Evolutionary conservation across 2,113 vertebrate genomes (phyloP).

Genomic region (Callopanchax toddi): DNA sequence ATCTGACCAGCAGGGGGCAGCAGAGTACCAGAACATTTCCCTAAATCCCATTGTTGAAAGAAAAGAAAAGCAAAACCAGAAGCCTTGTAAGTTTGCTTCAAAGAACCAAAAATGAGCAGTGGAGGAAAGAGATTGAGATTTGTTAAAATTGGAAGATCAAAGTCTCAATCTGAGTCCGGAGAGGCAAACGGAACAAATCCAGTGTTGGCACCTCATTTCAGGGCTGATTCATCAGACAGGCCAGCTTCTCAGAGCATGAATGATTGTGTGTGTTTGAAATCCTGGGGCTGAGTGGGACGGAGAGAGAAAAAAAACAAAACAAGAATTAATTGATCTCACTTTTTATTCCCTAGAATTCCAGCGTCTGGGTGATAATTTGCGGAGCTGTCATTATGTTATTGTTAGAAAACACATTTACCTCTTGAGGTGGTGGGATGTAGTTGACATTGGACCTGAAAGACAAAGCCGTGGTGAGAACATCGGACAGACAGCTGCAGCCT

Average conservation of each 20-base stretch:
- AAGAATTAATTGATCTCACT: neutral
- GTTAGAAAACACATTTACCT: slow-evolving; percentile 68
- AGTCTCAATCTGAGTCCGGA: slow-evolving; percentile 44
- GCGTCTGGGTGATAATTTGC: too few species aligned
- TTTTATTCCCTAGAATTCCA: neutral
- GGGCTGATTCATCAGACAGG: slow-evolving; percentile 10
- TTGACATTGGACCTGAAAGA: slow-evolving; percentile 76
- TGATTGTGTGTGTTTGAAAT: slow-evolving; percentile 98
- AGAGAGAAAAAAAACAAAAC: neutral
- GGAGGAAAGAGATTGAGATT: slow-evolving; percentile 28
- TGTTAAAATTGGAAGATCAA: slow-evolving; percentile 39
- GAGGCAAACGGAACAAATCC: slow-evolving; percentile 13
- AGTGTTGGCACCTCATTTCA: slow-evolving; percentile 62
- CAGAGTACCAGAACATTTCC: slow-evolving; percentile 48
- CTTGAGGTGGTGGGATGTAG: slow-evolving; percentile 77
- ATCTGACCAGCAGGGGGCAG: slow-evolving; percentile 63
- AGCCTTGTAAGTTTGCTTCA: neutral
- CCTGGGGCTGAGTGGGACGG: slow-evolving; percentile 83
- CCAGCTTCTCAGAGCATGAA: slow-evolving; percentile 90
- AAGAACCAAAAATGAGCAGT: neutral
- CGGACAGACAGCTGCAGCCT: slow-evolving; percentile 43
- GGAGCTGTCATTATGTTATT: too few species aligned
- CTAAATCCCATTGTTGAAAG: too few species aligned
- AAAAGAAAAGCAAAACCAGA: slow-evolving; percentile 22
- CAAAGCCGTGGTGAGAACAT: slow-evolving; percentile 28